These are phyloP conservation scores for Delichon dasypus DNA, from an alignment of 2,797 vertebrate species.

Conservation along the genomic window DNA sequence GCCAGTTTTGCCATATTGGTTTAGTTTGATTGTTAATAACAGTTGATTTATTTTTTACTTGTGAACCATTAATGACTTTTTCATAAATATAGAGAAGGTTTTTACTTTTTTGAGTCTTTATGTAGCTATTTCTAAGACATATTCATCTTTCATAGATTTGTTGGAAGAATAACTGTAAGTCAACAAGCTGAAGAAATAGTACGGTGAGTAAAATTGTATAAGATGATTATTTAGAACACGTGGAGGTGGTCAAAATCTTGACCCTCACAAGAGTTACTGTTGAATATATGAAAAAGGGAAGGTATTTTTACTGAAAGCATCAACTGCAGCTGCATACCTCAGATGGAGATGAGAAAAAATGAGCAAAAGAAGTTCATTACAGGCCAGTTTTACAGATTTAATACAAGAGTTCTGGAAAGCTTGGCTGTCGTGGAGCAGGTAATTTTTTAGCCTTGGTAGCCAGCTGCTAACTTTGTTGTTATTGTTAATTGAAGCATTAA, in stretches of 20 bases:
- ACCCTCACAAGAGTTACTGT: background rate
- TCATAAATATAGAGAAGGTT: background rate
- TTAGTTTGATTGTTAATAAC: background rate
- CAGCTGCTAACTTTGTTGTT: background rate
- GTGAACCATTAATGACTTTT: background rate
- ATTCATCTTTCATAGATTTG: constrained; percentile 81
- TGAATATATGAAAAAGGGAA: background rate
- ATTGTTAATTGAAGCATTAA: background rate
- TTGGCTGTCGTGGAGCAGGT: accelerated
- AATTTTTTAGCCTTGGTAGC: background rate
- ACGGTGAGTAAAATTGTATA: constrained; percentile 79
- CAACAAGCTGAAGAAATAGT: constrained; percentile 92
- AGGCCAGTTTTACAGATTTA: background rate
- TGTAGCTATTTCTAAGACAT: constrained; percentile 12
- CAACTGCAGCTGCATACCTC: background rate
- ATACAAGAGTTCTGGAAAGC: background rate
- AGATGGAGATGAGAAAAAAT: background rate
- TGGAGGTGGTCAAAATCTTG: background rate
- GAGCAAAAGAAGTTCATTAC: background rate
- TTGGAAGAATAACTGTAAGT: constrained; percentile 90
- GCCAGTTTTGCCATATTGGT: background rate
- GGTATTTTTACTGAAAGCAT: background rate
- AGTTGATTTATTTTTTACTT: background rate
- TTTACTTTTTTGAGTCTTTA: background rate
- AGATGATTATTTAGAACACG: background rate